Evolutionary conservation across 1,140 invertebrate genomes (phyloP).

Genomic region (Saccostrea cuccullata): DNA sequence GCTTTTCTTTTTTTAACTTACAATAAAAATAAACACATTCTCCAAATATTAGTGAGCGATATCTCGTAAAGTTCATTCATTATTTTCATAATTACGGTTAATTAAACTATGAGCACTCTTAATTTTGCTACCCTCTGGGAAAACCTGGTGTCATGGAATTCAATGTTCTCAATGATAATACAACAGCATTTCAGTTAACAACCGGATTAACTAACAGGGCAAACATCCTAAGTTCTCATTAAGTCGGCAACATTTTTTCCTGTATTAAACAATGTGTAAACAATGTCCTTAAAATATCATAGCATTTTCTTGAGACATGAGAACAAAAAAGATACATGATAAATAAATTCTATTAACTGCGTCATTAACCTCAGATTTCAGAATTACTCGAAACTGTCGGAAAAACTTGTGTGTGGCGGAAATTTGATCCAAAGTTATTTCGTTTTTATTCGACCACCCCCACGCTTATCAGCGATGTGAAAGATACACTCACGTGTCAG

Average conservation of each 20-base stretch:
- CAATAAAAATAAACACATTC: not conserved
- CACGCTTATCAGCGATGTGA: not conserved
- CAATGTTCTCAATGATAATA: not conserved
- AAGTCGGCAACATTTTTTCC: not conserved
- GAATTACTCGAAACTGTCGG: not conserved
- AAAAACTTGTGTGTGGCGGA: constrained; percentile 29
- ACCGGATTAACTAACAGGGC: not conserved
- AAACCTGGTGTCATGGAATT: not conserved
- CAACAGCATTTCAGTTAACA: not conserved
- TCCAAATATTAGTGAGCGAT: not conserved
- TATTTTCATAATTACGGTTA: not conserved
- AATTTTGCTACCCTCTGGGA: not conserved
- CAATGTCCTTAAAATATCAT: not conserved
- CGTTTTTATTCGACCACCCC: constrained; percentile 21
- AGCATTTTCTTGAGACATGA: not conserved
- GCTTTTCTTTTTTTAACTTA: no score
- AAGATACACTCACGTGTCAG: not conserved
- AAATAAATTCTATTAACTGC: constrained; percentile 25
- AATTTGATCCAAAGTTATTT: not conserved
- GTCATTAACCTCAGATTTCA: constrained; percentile 15
- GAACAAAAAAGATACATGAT: constrained; percentile 19
- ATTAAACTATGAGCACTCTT: not conserved
- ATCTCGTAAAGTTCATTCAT: not conserved
- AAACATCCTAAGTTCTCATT: not conserved
- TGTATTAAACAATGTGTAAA: not conserved